Conservation (phyloP, 2,888 invertebrate species). For the Tipula vernalis region DNA sequence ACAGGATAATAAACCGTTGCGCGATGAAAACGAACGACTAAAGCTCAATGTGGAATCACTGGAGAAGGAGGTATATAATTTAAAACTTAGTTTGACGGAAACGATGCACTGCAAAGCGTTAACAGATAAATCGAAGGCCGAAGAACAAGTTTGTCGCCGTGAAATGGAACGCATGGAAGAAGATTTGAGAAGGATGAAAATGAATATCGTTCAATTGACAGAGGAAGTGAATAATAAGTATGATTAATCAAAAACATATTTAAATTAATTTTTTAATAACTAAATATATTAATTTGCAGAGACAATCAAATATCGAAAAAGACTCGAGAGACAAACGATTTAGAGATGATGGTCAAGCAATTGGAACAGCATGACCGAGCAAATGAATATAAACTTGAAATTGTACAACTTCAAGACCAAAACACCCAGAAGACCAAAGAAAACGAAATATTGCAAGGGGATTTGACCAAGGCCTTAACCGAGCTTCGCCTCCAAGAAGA, state of each 20-base stretch:
- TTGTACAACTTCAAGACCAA: slow-evolving; percentile 11
- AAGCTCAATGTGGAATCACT: neutral
- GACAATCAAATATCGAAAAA: neutral
- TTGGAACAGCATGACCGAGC: slow-evolving; percentile 8
- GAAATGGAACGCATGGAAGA: neutral
- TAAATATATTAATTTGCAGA: neutral
- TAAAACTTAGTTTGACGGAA: neutral
- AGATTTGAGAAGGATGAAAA: neutral
- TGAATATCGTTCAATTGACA: neutral
- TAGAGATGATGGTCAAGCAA: neutral
- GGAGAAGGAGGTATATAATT: neutral
- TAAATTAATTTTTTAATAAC: neutral
- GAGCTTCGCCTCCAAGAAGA: slow-evolving; percentile 23
- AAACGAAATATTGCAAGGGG: neutral
- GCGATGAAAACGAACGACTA: neutral
- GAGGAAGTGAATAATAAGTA: neutral
- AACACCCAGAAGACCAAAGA: neutral
- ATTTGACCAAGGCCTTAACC: slow-evolving; percentile 12
- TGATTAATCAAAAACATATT: neutral
- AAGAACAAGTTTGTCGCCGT: neutral
- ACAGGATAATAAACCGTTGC: neutral
- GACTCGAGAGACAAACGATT: neutral
- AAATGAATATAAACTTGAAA: slow-evolving; percentile 8
- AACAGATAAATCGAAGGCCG: neutral
- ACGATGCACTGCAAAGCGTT: neutral